Evolutionary conservation across 2,888 invertebrate species (phyloP), one percentile per base, ranked within the genome.

Genomic region (Nyleta sp.): DNA sequence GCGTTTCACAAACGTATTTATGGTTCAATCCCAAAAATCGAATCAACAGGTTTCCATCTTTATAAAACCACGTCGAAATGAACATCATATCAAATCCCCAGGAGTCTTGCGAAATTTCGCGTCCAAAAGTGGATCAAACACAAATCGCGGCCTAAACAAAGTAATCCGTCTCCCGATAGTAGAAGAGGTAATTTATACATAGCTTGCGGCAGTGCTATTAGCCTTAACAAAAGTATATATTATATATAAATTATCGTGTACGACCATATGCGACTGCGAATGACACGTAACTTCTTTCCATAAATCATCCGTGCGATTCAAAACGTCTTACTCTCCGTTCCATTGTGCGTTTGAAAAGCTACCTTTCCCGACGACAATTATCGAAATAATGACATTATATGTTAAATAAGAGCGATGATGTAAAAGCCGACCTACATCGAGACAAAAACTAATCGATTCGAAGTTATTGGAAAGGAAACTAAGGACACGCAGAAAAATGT

Each of bases 241-340:
- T 76, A 76, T 76, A 76, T 76, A 76, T 70, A 75, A 75, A 70
- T 76, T 62, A 76, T 70, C 70, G 44, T 38, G 59, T 53, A 70
- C 57, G 70, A 64, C 76, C 76, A 76, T 70, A 76, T 76, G 70
- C 42, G 70, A 70, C 64, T 38, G 20, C 57, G 57, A 50, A 70
- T 76, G 70, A 76, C 76, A 50, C 57, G 57, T 76, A 70, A 64
- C 64, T 76, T 64, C 70, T 70, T 76, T 70, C 40, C 76, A 70
- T 76, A 70, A 64, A 70, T 76, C 64, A 76, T 70, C 64, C 48
- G 64, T 74, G 40, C 67, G 31, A 50, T 65, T 44, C 60, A 28
- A 35, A 67, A 67, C 44, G 50, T 67, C 74, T 74, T 53, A 74
- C 40, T 74, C 48, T 24, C 17, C 24, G 17, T 18, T 44, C 18